Base-by-base conservation (phyloP, 2,797 vertebrate species). In the Tenualosa thibaudeaui region DNA sequence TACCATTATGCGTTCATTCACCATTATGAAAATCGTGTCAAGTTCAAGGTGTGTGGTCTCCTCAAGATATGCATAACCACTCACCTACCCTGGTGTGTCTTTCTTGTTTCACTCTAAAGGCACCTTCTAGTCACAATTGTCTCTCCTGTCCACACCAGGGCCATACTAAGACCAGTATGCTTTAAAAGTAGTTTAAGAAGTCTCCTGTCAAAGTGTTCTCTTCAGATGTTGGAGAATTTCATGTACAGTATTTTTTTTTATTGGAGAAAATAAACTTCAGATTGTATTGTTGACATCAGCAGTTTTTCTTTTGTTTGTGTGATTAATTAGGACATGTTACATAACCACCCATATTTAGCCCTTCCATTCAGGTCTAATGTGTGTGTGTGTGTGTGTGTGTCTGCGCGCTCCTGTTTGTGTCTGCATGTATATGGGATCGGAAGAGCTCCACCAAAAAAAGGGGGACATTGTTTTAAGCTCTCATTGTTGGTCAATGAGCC, bases 351-450 rank as follows among this genome's bases (percentile, higher is more conserved):
- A 78, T 8, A 22, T 78, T 43, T 43, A 78, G 71, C 19, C 40
- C 46, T 71, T 86, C 81, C 83, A 86, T 88, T 88, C 84, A 85
- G 84, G 90, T 83, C 60, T 31, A 10, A 13, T 56, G 19, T 84
- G 43, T 84, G 81, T 84, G 26, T 84, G 78, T 86, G 24, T 65
- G 40, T 58, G 54, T 68, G 81, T 19, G 81, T 7, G 8, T 7
- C 5, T 6, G 8, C 9, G 10, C 50, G 5, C 50, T 7, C 31
- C 10, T 49, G 15, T 19, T 13, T 68, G 56, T 50, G 37, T 43
- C 17, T 6, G 26, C 22, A 26, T 31, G 60, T 40, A 46, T n/a
- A 37, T 71, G 71, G 26, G 71, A 17, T 78, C 19, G 15, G 43
- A 17, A 6, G 37, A 5, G 17, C 58, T n/a, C 17, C 56, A 60